phyloP scores from a whole-genome alignment of 2,888 invertebrate genomes.

The Athalia rosae region DNA sequence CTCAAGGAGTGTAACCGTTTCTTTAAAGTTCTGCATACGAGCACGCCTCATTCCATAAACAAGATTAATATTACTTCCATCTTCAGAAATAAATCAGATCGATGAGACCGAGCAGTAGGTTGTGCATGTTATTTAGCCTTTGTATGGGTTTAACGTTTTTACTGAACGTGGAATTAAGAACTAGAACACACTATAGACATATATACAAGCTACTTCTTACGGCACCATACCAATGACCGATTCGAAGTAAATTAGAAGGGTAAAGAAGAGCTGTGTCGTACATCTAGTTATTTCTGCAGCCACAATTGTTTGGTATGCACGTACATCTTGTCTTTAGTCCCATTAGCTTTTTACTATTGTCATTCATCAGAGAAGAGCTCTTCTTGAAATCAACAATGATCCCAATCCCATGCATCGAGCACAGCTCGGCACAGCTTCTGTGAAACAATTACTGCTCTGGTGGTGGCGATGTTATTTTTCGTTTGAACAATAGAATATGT shows the following conservation, averaged over 20 bases:
- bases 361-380: conserved; percentile 49
- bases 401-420: conserved; percentile 50
- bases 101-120: background rate
- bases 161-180: conserved; percentile 54
- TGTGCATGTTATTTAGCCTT: conserved; percentile 1
- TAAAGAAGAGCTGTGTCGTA: conserved; percentile 39
- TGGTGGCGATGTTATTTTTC: conserved; percentile 79
- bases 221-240: conserved; percentile 54
- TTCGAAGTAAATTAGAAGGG: conserved; percentile 39
- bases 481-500: conserved; percentile 90
- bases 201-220: conserved; percentile 63
- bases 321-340: conserved; percentile 6
- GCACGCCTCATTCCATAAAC: background rate
- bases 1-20: background rate
- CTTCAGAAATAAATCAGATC: background rate
- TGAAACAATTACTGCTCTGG: conserved; percentile 58
- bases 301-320: background rate
- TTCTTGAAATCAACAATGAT: conserved; percentile 58
- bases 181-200: conserved; percentile 64
- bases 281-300: background rate
- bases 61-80: background rate
- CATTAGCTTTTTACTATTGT: background rate
- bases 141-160: conserved; percentile 19
- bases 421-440: conserved; percentile 45
- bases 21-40: background rate